phyloP scores from a whole-genome alignment of 2,113 vertebrate species.

The Melierax canorus region DNA sequence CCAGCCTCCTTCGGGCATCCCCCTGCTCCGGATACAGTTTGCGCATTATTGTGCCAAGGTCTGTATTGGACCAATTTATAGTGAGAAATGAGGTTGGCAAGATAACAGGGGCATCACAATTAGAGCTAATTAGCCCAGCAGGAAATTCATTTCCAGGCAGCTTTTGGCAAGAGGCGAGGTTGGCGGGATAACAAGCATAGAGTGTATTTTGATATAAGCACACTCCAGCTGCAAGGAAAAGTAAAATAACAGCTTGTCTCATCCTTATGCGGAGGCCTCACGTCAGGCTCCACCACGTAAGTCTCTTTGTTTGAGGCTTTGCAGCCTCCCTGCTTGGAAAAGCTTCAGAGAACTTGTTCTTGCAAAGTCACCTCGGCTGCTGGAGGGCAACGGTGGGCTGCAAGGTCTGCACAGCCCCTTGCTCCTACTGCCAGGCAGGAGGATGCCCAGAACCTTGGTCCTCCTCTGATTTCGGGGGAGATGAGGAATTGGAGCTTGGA shows the following conservation, averaged over 20 bases:
- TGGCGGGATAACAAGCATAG: conserved; percentile 54
- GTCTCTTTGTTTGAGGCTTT: neutral
- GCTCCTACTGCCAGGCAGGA: neutral
- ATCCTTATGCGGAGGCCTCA: neutral
- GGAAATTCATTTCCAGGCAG: conserved; percentile 68
- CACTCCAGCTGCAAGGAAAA: conserved; percentile 56
- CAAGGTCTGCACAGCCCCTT: neutral
- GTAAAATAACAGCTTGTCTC: conserved; percentile 57
- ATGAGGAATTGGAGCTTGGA: neutral
- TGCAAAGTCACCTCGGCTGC: neutral
- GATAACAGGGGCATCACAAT: conserved; percentile 66
- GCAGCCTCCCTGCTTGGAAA: neutral
- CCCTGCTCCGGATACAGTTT: no score
- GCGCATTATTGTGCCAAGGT: no score
- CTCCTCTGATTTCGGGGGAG: neutral
- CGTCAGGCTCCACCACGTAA: neutral
- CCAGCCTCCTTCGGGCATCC: no score
- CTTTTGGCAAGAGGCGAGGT: conserved; percentile 51
- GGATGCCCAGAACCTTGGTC: neutral
- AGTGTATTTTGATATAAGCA: conserved; percentile 64
- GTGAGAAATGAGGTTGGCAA: no score
- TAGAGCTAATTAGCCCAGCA: conserved; percentile 68
- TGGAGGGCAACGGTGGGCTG: fast-evolving
- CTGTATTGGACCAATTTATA: no score
- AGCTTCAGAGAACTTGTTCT: neutral